phyloP scores from a whole-genome alignment of 2,888 invertebrate genomes.

The Drymonia ruficornis region DNA sequence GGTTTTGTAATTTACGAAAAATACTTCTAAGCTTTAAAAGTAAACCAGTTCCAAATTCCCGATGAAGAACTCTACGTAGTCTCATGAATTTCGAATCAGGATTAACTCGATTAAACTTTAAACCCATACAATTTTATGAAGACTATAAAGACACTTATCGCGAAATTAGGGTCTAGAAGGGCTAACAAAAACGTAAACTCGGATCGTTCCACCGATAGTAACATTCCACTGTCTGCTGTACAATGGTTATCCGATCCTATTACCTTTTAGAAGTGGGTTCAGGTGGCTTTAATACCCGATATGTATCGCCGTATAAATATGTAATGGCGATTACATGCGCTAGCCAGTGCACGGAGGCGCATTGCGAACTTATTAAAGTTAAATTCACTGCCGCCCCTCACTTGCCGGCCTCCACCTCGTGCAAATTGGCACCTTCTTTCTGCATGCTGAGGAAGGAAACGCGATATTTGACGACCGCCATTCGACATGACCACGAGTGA shows the following conservation, averaged over 20 bases:
- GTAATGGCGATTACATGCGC: constrained; percentile 48
- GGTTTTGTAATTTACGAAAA: too few species aligned
- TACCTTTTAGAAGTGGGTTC: constrained; percentile 20
- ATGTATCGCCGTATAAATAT: constrained; percentile 39
- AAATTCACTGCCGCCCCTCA: constrained; percentile 49
- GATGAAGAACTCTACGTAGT: too few species aligned
- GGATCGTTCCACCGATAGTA: constrained; percentile 22
- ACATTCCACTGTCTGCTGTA: constrained; percentile 12
- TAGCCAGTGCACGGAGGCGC: constrained; percentile 48
- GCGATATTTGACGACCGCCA: constrained; percentile 18
- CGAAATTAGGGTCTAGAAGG: neutral
- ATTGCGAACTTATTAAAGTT: constrained; percentile 75
- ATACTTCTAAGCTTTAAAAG: too few species aligned
- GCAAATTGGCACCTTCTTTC: constrained; percentile 31
- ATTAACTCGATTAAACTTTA: neutral
- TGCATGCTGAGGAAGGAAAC: constrained; percentile 20
- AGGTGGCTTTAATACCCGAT: constrained; percentile 30
- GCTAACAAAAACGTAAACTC: constrained; percentile 6
- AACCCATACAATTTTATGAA: neutral
- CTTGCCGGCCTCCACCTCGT: constrained; percentile 31
- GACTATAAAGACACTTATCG: neutral
- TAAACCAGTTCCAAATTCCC: too few species aligned
- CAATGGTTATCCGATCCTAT: constrained; percentile 17
- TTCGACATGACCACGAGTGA: too few species aligned
- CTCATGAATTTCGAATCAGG: neutral